Evolutionary conservation across 2,888 invertebrate species (phyloP).

Genomic region (Horisme vitalbata): DNA sequence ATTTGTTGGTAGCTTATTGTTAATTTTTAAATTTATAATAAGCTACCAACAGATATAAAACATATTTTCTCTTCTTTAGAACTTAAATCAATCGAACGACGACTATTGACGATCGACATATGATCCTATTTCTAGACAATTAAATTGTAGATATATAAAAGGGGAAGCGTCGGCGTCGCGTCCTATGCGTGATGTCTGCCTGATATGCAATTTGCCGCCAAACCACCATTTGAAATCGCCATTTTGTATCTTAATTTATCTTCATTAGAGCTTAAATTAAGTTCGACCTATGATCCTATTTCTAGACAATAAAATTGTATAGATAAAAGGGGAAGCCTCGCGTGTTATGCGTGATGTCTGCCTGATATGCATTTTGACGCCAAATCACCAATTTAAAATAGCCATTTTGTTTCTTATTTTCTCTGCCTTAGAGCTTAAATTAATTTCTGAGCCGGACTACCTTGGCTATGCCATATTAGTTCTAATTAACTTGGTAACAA

Average conservation of each 20-base stretch:
- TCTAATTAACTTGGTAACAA: background rate
- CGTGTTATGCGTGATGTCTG: conserved; percentile 39
- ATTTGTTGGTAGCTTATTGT: no score
- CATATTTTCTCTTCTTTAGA: no score
- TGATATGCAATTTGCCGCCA: conserved; percentile 26
- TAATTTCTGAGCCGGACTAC: background rate
- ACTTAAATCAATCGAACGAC: no score
- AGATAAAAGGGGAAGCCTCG: conserved; percentile 31
- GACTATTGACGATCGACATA: background rate
- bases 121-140: conserved; percentile 1
- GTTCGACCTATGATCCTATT: background rate
- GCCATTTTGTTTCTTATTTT: conserved; percentile 11
- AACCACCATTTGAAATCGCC: no score
- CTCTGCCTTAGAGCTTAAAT: conserved; percentile 2
- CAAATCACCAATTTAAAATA: conserved; percentile 9
- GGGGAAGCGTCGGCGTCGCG: conserved; percentile 32
- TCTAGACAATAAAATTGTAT: background rate
- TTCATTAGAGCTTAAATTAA: no score
- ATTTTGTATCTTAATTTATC: no score
- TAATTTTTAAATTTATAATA: no score
- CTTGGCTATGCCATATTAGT: background rate
- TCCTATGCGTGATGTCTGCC: conserved; percentile 39
- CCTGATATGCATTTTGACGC: conserved; percentile 27
- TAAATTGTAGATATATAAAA: conserved; percentile 19
- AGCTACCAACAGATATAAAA: no score